Base-by-base conservation (phyloP, 2,888 invertebrate genomes). In the Thelaira solivaga region DNA sequence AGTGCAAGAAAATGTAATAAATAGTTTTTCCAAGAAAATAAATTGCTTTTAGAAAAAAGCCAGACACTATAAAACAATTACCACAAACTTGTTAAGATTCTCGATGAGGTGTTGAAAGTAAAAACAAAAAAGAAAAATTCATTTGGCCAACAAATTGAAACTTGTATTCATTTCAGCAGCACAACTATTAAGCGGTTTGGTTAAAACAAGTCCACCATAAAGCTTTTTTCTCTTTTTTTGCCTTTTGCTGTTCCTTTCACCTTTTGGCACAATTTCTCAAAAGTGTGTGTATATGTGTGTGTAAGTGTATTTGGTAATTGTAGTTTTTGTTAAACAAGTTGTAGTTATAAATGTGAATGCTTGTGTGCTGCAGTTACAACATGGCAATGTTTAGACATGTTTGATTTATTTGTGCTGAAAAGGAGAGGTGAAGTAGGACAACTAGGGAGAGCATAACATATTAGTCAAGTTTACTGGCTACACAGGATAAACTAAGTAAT, bases 81-180 rank as follows among this genome's bases (percentile, higher is more conserved):
- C 20, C 49, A 18, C 24, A 26, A 13, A 31, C 55, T 51, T 51
- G 61, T 34, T 41, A 43, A n/a, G n/a, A 53, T 36, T 39, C 8
- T 2, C 18, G 26, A 24, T 26, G 5, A 10, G 13, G 4, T 29
- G 31, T 24, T 49, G 2, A 34, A 3, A 45, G 13, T 0, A n/a
- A 29, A 20, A 36, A 20, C 10, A 26, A 59, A 22, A 43, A 45
- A 31, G 7, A 18, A 20, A 71, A 74, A 74, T 78, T 78, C 74
- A 74, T 64, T 78, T 78, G 64, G 69, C 31, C 74, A 61, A 57
- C 74, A 78, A 74, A 78, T 78, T 78, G 69, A 65, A 71, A 64
- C 47, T 69, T 59, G 64, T 67, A 41, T 41, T 34, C 34, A n/a
- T 62, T 72, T 61, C 49, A 39, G 13, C 41, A n/a, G 1, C n/a